phyloP scores from a whole-genome alignment of 2,888 invertebrate species.

The Poecilus cupreus region DNA sequence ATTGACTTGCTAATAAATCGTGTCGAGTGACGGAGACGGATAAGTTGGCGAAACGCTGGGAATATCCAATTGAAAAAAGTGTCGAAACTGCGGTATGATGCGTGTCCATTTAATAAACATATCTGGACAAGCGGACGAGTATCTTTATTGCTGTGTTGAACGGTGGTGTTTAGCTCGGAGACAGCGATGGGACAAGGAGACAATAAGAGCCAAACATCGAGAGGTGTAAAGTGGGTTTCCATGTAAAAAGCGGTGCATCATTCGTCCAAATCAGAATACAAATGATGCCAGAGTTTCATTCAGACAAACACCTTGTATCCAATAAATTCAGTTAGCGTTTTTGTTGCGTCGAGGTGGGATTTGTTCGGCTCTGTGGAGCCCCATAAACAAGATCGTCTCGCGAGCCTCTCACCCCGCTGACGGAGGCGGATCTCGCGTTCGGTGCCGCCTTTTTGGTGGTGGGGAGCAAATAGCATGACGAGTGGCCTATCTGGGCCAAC shows the following conservation, averaged over 20 bases:
- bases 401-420: conserved; percentile 67
- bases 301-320: conserved; percentile 74
- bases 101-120: conserved; percentile 73
- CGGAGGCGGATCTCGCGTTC: conserved; percentile 63
- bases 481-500: conserved; percentile 62
- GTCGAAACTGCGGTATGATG: conserved; percentile 59
- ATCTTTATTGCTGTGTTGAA: conserved; percentile 67
- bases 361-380: conserved; percentile 73
- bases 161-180: conserved; percentile 30
- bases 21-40: background rate
- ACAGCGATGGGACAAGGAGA: conserved; percentile 68
- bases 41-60: conserved; percentile 3
- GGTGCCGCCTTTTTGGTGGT: conserved; percentile 58
- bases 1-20: conserved; percentile 53
- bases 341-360: conserved; percentile 73
- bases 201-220: conserved; percentile 69
- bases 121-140: conserved; percentile 69
- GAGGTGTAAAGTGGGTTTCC: conserved; percentile 73
- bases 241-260: conserved; percentile 73
- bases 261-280: conserved; percentile 73
- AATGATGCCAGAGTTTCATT: conserved; percentile 74
- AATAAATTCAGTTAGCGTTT: conserved; percentile 74
- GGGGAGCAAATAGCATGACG: conserved; percentile 62
- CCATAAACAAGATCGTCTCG: conserved; percentile 73
- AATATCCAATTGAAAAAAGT: conserved; percentile 3